Conservation (phyloP, 2,113 vertebrate genomes). For the Gymnogyps californianus region DNA sequence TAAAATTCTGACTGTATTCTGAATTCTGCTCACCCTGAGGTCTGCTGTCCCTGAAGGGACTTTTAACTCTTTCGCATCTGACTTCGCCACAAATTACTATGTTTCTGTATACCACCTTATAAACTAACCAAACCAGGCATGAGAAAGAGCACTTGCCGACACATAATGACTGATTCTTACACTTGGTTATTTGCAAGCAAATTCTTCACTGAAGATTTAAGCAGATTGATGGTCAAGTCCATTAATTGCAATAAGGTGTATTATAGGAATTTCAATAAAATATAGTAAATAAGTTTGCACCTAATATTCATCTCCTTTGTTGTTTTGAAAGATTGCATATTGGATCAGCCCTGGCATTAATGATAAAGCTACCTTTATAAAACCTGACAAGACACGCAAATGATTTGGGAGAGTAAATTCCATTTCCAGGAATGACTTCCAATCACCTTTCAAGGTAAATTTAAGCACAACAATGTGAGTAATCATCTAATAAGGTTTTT, state of each 20-base stretch:
- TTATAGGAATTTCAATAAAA: not conserved
- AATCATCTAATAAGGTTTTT: not conserved
- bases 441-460: not conserved
- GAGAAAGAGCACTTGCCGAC: not conserved
- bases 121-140: not conserved
- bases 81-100: not conserved
- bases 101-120: not conserved
- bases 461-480: not conserved
- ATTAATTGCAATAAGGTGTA: not conserved
- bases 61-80: not conserved
- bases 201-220: not conserved
- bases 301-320: not conserved
- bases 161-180: not conserved
- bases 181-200: not conserved
- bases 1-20: not conserved
- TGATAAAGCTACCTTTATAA: not conserved
- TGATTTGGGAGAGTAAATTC: not conserved
- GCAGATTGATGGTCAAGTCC: not conserved
- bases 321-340: not conserved
- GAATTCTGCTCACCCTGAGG: not conserved
- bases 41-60: not conserved
- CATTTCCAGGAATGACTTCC: not conserved
- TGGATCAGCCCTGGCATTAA: not conserved
- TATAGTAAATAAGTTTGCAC: not conserved
- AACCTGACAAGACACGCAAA: not conserved